phyloP scores from a whole-genome alignment of 2,888 invertebrate genomes.

The Idaea aversata region DNA sequence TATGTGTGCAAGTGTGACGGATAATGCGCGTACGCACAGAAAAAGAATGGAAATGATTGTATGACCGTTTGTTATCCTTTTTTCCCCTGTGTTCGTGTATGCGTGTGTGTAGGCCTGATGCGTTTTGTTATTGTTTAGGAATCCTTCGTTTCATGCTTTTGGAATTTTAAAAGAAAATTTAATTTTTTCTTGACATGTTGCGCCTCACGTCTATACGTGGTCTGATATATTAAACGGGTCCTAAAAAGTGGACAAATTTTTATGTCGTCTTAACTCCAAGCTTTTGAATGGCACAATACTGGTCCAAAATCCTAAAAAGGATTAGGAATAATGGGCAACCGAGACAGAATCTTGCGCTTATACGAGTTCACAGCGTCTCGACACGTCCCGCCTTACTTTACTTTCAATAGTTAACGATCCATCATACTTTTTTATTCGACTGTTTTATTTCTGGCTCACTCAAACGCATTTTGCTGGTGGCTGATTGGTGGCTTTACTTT shows the following conservation, averaged over 20 bases:
- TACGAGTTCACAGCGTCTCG: constrained; percentile 58
- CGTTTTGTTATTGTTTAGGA: constrained; percentile 56
- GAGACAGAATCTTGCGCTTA: constrained; percentile 46
- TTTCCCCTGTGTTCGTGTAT: constrained; percentile 42
- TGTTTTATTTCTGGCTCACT: constrained; percentile 10
- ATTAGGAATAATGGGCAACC: constrained; percentile 54
- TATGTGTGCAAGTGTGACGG: constrained; percentile 55
- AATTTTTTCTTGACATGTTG: constrained; percentile 35
- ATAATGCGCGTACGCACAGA: constrained; percentile 77
- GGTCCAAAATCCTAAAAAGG: constrained; percentile 41
- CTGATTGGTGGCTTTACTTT: neutral
- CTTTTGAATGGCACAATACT: constrained; percentile 42
- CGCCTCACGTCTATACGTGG: constrained; percentile 28
- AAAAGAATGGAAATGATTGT: constrained; percentile 77
- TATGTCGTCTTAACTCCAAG: constrained; percentile 40
- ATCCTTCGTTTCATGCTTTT: constrained; percentile 41
- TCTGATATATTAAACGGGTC: constrained; percentile 32
- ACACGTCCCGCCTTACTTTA: constrained; percentile 53
- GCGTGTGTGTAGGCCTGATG: constrained; percentile 49
- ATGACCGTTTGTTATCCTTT: constrained; percentile 71
- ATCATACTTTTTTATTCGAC: constrained; percentile 11
- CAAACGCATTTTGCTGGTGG: neutral
- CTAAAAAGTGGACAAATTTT: constrained; percentile 41
- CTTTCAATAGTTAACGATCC: constrained; percentile 27
- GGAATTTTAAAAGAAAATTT: constrained; percentile 48